Evolutionary conservation across 92 coral and sea anemone genomes (phyloP), one percentile per base, ranked within the genome.

Genomic region (Porites rus): DNA sequence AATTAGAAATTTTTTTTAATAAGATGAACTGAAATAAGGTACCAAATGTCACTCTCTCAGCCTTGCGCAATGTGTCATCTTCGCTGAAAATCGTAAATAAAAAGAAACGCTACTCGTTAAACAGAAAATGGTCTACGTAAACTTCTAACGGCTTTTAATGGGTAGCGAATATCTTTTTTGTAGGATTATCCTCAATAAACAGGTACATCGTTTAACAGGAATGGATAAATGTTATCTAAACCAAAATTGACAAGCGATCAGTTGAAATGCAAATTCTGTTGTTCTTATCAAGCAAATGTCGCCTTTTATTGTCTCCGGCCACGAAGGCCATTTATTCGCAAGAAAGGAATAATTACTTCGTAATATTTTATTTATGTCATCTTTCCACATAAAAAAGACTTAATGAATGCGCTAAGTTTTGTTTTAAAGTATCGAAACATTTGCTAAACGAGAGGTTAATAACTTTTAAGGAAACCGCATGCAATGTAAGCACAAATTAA

Each of bases 11-110:
- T 74, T 83, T 63, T 72, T 83, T 63, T 72, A 73, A 83, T 74
- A 62, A 83, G 74, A 65, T 52, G 63, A 16, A 74, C 64, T 46
- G 74, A 63, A 52, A 83, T 75, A 63, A 63, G 16, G 72, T 64
- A 74, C 87, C 87, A 83, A 83, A 73, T 83, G 87, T 83, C 31
- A 10, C 73, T 52, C 72, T 73, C 79, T 76, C 87, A 83, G 18
- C 85, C 60, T 14, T 11, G 8, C 61, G 52, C 86, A 71, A 81
- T 70, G 77, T 70, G 69, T 22, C 71, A 10, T 28, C 12, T 4
- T 18, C 63, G 13, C 3, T 9, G 11, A 79, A 70, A 58, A 18
- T 20, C 46, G 28, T 20, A 54, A 31, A 43, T 7, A 18, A 52
- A 68, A 43, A 3, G 4, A 10, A 14, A 10, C 16, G 11, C 60